Evolutionary conservation across 1,140 invertebrate species (phyloP).

Genomic region (Diorhabda sublineata): DNA sequence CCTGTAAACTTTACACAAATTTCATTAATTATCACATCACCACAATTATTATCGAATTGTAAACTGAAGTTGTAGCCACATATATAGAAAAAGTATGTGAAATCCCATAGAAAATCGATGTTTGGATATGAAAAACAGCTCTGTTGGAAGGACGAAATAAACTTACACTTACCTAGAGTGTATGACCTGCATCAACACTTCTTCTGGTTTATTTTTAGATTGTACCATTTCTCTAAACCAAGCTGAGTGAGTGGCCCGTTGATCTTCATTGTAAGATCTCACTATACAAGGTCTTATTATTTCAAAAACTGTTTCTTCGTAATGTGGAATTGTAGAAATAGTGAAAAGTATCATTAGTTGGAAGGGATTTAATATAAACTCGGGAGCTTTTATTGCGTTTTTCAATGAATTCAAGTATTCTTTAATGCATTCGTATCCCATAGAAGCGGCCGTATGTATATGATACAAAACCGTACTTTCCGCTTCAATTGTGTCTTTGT

Average conservation of each 20-base stretch:
- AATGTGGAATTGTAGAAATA: conserved; percentile 47
- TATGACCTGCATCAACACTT: conserved; percentile 50
- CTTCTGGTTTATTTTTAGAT: conserved; percentile 44
- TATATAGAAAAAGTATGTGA: too few relatives aligned
- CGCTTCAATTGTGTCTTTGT: conserved; percentile 43
- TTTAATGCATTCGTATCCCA: conserved; percentile 50
- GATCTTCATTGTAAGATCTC: conserved; percentile 49
- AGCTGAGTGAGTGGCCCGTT: conserved; percentile 47
- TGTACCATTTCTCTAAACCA: conserved; percentile 53
- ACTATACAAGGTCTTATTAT: conserved; percentile 50
- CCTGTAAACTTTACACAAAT: conserved; percentile 45
- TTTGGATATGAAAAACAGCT: too few relatives aligned
- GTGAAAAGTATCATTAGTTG: conserved; percentile 51
- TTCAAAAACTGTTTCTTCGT: conserved; percentile 51
- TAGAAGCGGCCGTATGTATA: conserved; percentile 50
- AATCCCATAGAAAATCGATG: too few relatives aligned
- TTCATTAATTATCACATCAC: background rate
- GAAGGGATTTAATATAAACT: conserved; percentile 55
- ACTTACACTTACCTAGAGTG: conserved; percentile 48
- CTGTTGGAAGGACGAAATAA: too few relatives aligned
- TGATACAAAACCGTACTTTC: conserved; percentile 58
- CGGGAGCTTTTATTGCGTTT: conserved; percentile 48
- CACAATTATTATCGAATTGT: too few relatives aligned
- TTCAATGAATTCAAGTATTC: conserved; percentile 54
- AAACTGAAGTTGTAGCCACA: too few relatives aligned